Conservation (phyloP, 2,888 invertebrate genomes). For the Diachrysia chrysitis region DNA sequence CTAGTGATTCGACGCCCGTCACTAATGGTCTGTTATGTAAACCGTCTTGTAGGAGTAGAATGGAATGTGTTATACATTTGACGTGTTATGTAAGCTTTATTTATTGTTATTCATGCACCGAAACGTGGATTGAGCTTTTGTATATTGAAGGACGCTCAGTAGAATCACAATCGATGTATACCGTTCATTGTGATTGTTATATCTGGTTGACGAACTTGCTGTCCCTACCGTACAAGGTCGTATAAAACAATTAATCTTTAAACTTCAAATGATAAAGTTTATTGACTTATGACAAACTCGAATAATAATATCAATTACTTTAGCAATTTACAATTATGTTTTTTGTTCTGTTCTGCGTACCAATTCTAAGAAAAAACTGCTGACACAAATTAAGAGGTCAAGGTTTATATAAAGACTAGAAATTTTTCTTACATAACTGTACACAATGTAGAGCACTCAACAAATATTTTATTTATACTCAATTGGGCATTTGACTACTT, state of each 20-base stretch:
- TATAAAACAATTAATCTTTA: background rate
- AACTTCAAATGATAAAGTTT: background rate
- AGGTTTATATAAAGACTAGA: background rate
- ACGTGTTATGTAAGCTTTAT: conserved; percentile 35
- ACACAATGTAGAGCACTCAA: background rate
- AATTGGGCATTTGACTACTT: no score
- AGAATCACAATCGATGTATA: background rate
- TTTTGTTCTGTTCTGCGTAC: background rate
- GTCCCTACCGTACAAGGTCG: background rate
- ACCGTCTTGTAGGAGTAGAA: conserved; percentile 50
- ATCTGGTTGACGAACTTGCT: background rate
- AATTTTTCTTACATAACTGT: background rate
- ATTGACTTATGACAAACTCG: background rate
- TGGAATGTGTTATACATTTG: conserved; percentile 45
- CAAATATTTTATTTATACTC: background rate
- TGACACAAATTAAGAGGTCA: background rate
- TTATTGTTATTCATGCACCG: conserved; percentile 23
- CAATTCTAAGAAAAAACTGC: background rate
- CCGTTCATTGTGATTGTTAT: background rate
- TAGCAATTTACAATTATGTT: background rate
- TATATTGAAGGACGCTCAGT: background rate
- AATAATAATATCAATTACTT: background rate
- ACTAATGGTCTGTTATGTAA: conserved; percentile 73
- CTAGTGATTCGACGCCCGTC: conserved; percentile 59
- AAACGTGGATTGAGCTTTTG: conserved; percentile 20